A percentile compares a stretch with the other conserved stretches of the same genome.
phyloP scores from a whole-genome alignment of 2,113 vertebrate species.

The Otocyon megalotis region DNA sequence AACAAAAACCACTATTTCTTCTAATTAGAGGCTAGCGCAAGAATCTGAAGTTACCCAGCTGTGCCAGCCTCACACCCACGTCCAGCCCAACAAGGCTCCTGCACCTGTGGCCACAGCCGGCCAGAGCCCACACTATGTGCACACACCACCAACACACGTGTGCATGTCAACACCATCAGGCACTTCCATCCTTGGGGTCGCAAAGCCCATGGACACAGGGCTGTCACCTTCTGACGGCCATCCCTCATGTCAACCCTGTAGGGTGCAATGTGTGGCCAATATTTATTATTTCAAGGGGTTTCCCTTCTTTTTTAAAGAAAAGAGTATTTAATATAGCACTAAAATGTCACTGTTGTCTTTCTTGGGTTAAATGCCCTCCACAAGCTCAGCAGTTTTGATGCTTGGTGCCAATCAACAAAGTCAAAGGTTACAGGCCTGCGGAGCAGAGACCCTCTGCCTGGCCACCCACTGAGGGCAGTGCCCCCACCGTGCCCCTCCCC shows the following conservation, averaged over 20 bases:
- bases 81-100: not conserved
- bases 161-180: not conserved
- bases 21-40: not conserved
- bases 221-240: not conserved
- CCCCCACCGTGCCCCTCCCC: too few species aligned
- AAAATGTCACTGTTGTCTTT: not conserved
- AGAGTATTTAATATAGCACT: not conserved
- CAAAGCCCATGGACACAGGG: not conserved
- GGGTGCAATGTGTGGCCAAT: not conserved
- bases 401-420: not conserved
- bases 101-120: not conserved
- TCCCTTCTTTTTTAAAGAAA: not conserved
- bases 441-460: not conserved
- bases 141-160: not conserved
- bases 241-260: not conserved
- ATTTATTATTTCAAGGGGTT: not conserved
- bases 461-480: accelerated
- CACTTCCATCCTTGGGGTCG: not conserved
- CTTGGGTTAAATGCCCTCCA: not conserved
- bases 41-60: not conserved
- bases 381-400: not conserved
- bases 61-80: too few species aligned
- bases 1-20: not conserved
- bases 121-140: not conserved
- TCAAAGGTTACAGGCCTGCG: not conserved